phyloP scores from a whole-genome alignment of 2,888 invertebrate species.

The Lordiphosa andalusiaca region DNA sequence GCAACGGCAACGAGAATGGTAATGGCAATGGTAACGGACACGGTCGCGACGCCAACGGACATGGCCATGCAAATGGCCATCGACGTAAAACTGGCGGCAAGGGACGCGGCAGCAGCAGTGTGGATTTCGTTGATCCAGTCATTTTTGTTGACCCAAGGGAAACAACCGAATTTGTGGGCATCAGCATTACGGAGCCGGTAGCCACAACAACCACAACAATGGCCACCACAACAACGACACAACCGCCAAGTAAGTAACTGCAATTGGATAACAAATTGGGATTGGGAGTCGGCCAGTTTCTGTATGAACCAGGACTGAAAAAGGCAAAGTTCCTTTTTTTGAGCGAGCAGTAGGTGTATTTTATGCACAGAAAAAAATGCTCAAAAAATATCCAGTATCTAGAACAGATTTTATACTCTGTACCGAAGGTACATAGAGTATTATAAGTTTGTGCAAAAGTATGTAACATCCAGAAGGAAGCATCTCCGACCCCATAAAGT shows the following conservation, averaged over 20 bases:
- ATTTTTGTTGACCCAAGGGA: slow-evolving; percentile 80
- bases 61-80: slow-evolving; percentile 40
- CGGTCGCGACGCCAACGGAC: slow-evolving; percentile 50
- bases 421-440: no score
- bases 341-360: no score
- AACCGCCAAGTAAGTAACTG: slow-evolving; percentile 82
- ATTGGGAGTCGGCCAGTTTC: neutral
- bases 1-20: slow-evolving; percentile 36
- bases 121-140: slow-evolving; percentile 79
- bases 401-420: no score
- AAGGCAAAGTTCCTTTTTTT: no score
- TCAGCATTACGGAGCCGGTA: slow-evolving; percentile 79
- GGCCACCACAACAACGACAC: slow-evolving; percentile 83
- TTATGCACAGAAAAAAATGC: no score
- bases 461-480: no score
- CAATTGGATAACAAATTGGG: slow-evolving; percentile 35
- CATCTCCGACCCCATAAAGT: no score
- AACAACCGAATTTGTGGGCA: slow-evolving; percentile 81
- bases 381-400: no score
- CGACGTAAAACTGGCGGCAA: slow-evolving; percentile 46
- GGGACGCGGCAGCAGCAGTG: slow-evolving; percentile 49
- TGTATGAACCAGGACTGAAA: neutral
- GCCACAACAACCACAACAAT: slow-evolving; percentile 80
- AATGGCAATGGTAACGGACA: slow-evolving; percentile 46
- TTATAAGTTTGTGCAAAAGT: no score